Base-by-base conservation (phyloP, 1,140 invertebrate genomes). In the Ceratina calcarata region DNA sequence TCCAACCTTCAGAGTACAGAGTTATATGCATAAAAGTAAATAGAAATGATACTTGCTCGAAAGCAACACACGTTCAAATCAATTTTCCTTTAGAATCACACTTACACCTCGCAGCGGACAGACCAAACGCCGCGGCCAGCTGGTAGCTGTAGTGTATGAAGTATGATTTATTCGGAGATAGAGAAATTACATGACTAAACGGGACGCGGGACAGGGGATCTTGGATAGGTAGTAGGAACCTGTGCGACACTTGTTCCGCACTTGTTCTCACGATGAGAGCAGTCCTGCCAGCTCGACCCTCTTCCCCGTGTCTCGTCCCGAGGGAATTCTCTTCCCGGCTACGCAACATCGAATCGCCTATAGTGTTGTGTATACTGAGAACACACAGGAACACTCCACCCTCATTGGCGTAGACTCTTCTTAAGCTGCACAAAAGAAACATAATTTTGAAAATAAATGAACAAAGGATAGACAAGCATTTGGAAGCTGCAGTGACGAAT, bases 191-290 rank as follows among this genome's bases (percentile, higher is more conserved):
- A 78, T 68, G 74, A 74, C 57, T 67, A 69, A 78, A 62, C 64
- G 57, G 51, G 65, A 68, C 73, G 73, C 78, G 67, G 58, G 55
- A 51, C 16, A 60, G n/a, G 57, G 72, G 72, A 45, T 45, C 37
- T 81, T 64, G 18, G 37, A 65, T 67, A 55, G 57, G 68, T 62
- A 57, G 80, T 81, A 85, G 82, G 80, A 81, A 83, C 83, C 82
- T 86, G 87, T 91, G 91, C 86, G 89, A 92, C 89, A 90, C 89
- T 91, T 86, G 88, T 86, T 78, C 68, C 81, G 86, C 91, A 92
- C 92, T 93, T 93, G 91, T 93, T 93, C 92, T 93, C 92, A 93
- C 60, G 84, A 85, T 83, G 74, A 85, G 81, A 86, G 73, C 78
- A 84, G 82, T 69, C 78, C 77, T 74, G 78, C 67, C 60, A 18